Evolutionary conservation across 1,140 invertebrate genomes (phyloP).

Genomic region (Frieseomelitta varia): DNA sequence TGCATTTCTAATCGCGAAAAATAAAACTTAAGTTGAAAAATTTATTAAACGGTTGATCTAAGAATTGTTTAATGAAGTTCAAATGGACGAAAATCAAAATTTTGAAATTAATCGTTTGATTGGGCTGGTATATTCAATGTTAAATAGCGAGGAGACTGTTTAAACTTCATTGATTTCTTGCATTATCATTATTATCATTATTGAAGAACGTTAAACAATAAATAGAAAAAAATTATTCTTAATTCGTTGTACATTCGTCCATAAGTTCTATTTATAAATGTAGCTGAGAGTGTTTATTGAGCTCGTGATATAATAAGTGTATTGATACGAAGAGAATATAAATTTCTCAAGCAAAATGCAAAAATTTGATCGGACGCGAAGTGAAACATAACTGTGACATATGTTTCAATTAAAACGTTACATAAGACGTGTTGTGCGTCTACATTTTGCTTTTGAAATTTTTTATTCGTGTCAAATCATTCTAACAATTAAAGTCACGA

Average conservation of each 20-base stretch:
- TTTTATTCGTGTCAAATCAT: neutral
- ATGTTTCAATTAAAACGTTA: neutral
- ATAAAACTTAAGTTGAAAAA: no score
- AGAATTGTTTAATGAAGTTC: no score
- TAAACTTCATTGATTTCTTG: neutral
- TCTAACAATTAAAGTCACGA: neutral
- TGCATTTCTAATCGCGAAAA: no score
- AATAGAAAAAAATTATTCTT: neutral
- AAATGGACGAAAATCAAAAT: no score
- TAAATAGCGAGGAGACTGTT: neutral
- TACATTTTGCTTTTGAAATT: neutral
- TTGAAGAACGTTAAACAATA: neutral
- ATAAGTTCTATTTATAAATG: neutral
- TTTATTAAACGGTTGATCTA: no score
- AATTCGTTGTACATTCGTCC: neutral
- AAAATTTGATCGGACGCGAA: neutral
- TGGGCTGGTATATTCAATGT: neutral
- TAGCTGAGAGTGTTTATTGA: neutral
- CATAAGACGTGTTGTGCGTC: neutral
- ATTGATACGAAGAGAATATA: neutral
- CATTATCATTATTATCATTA: neutral
- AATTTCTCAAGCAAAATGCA: neutral
- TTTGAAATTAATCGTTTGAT: no score
- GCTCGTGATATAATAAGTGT: neutral
- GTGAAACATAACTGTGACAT: neutral